A percentile compares a stretch with the other conserved stretches of the same genome.
Conservation (phyloP, 2,797 vertebrate species). For the Acipenser oxyrinchus region DNA sequence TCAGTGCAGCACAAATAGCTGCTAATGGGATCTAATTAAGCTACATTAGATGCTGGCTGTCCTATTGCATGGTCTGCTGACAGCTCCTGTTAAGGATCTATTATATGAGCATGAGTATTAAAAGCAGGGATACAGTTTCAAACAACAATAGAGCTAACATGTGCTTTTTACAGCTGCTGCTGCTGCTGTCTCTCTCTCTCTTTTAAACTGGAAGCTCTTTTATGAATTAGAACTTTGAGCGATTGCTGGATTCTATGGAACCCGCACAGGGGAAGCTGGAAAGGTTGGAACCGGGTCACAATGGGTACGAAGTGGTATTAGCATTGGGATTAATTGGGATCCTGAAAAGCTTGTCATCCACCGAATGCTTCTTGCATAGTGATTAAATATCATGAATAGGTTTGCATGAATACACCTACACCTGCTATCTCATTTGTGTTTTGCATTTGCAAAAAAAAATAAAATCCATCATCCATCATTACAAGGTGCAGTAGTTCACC, state of each 20-base stretch:
- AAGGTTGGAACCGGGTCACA: no score
- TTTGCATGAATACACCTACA: conserved; percentile 19
- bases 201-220: not conserved
- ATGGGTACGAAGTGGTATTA: no score
- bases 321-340: no score
- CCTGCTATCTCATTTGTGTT: conserved; percentile 28
- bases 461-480: no score
- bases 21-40: conserved; percentile 54
- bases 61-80: conserved; percentile 62
- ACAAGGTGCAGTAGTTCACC: no score
- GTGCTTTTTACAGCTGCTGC: conserved; percentile 24
- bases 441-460: no score
- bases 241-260: no score
- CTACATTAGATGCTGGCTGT: conserved; percentile 33
- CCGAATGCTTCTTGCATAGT: not conserved
- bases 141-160: conserved; percentile 52
- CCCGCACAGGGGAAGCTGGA: no score
- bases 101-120: conserved; percentile 57
- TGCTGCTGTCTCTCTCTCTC: conserved; percentile 22
- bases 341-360: not conserved
- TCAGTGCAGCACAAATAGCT: conserved; percentile 67
- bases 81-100: conserved; percentile 71
- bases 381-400: no score
- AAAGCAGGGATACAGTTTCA: conserved; percentile 53
- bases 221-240: not conserved